A percentile compares a stretch with the other conserved stretches of the same genome.
phyloP scores from a whole-genome alignment of 2,797 vertebrate genomes.

The Alcedo atthis region DNA sequence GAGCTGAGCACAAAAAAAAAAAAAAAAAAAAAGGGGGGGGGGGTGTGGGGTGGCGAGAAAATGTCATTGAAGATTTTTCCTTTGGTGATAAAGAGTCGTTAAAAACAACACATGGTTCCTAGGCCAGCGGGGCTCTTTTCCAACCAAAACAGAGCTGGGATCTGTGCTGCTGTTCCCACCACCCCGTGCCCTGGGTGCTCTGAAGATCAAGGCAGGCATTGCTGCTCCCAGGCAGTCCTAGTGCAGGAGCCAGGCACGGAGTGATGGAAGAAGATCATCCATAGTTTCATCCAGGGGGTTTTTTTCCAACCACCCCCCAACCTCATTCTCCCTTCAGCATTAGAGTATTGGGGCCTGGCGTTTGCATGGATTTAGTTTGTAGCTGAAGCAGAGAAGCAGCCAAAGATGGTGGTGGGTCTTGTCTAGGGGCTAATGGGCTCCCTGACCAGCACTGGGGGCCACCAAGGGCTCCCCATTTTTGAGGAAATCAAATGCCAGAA shows the following conservation, averaged over 20 bases:
- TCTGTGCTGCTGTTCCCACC: background rate
- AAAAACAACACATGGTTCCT: conserved; percentile 27
- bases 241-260: rapidly evolving
- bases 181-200: background rate
- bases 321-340: background rate
- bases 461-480: background rate
- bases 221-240: background rate
- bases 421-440: background rate
- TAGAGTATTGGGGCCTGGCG: rapidly evolving
- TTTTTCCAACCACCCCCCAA: too few species aligned
- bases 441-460: rapidly evolving
- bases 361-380: background rate
- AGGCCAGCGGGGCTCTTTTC: background rate
- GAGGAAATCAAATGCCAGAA: background rate
- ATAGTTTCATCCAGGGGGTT: rapidly evolving
- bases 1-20: conserved; percentile 39
- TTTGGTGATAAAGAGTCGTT: conserved; percentile 28
- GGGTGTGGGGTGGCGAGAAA: background rate
- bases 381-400: background rate
- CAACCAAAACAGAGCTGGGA: background rate
- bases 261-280: background rate
- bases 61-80: conserved; percentile 29
- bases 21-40: too few species aligned
- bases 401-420: background rate
- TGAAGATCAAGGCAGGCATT: background rate